These are phyloP conservation scores for Cryptophagus acutangulus DNA, from an alignment of 2,888 invertebrate genomes.

Conservation along the genomic window DNA sequence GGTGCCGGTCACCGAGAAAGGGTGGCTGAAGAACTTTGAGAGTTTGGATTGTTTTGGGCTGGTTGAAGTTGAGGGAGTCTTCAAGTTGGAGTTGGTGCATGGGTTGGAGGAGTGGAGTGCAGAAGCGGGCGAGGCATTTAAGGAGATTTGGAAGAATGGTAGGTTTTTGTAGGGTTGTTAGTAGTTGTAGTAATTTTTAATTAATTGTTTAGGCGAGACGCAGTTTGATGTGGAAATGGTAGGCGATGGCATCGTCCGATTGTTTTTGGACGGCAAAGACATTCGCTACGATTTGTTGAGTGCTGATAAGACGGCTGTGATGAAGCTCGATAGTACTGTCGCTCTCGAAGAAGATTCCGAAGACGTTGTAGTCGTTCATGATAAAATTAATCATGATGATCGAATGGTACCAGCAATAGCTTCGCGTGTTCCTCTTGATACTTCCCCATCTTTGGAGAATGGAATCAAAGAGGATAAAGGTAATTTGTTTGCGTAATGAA, in stretches of 20 bases:
- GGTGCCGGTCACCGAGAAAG: conserved; percentile 41
- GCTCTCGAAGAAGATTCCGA: not conserved
- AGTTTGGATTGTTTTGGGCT: conserved; percentile 37
- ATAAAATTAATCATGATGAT: conserved; percentile 20
- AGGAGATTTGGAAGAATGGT: conserved; percentile 41
- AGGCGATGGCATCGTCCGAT: conserved; percentile 30
- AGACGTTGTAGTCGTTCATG: conserved; percentile 4
- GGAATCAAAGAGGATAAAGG: conserved; percentile 8
- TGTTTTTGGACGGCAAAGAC: conserved; percentile 38
- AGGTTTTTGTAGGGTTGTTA: conserved; percentile 11
- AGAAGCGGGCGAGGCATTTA: conserved; percentile 41
- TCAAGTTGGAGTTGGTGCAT: conserved; percentile 27
- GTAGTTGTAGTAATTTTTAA: not conserved
- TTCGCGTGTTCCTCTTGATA: conserved; percentile 22
- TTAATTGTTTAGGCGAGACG: conserved; percentile 26
- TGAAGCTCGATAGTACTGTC: too few relatives aligned
- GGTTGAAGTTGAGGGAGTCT: conserved; percentile 1
- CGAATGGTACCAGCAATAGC: conserved; percentile 19
- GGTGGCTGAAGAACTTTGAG: conserved; percentile 61
- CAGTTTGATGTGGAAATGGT: conserved; percentile 39
- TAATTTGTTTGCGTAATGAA: not conserved
- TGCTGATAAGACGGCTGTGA: too few relatives aligned
- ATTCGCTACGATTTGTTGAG: conserved; percentile 27
- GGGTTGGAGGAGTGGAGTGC: conserved; percentile 39
- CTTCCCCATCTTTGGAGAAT: conserved; percentile 10